Evolutionary conservation across 2,888 invertebrate genomes (phyloP).

Genomic region (Drosophila limbata): DNA sequence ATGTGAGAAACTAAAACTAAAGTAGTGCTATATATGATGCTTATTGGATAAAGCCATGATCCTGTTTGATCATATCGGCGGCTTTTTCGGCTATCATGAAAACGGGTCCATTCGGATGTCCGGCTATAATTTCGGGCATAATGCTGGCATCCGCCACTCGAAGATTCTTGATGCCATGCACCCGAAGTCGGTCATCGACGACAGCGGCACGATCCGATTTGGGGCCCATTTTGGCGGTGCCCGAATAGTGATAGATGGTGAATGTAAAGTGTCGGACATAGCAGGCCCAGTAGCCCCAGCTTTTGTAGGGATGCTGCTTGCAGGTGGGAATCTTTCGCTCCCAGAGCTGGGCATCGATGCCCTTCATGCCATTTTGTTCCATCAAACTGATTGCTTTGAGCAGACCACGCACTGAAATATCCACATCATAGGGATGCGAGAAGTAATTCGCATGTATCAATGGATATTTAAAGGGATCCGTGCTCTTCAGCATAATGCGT

Average conservation of each 20-base stretch:
- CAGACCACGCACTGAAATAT: slow-evolving; percentile 88
- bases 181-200: slow-evolving; percentile 87
- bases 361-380: slow-evolving; percentile 86
- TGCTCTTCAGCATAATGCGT: slow-evolving; percentile 87
- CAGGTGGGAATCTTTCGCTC: slow-evolving; percentile 88
- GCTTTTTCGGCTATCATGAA: slow-evolving; percentile 88
- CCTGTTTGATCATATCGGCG: slow-evolving; percentile 86
- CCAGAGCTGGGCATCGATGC: slow-evolving; percentile 86
- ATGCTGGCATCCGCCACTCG: slow-evolving; percentile 87
- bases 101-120: slow-evolving; percentile 87
- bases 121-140: slow-evolving; percentile 87
- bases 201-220: slow-evolving; percentile 87
- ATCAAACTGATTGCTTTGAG: slow-evolving; percentile 86
- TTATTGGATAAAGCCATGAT: slow-evolving; percentile 84
- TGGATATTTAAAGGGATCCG: slow-evolving; percentile 89
- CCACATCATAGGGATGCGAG: slow-evolving; percentile 88
- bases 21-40: neutral
- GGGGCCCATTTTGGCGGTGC: slow-evolving; percentile 90
- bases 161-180: slow-evolving; percentile 86
- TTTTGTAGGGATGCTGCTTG: slow-evolving; percentile 85
- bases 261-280: slow-evolving; percentile 87
- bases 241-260: slow-evolving; percentile 88
- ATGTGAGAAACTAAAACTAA: slow-evolving; percentile 26
- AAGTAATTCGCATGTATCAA: slow-evolving; percentile 90
- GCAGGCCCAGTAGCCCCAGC: slow-evolving; percentile 89